A percentile compares a stretch with the other conserved stretches of the same genome.
Evolutionary conservation across 2,797 vertebrate species (phyloP).

Genomic region (Alauda arvensis): DNA sequence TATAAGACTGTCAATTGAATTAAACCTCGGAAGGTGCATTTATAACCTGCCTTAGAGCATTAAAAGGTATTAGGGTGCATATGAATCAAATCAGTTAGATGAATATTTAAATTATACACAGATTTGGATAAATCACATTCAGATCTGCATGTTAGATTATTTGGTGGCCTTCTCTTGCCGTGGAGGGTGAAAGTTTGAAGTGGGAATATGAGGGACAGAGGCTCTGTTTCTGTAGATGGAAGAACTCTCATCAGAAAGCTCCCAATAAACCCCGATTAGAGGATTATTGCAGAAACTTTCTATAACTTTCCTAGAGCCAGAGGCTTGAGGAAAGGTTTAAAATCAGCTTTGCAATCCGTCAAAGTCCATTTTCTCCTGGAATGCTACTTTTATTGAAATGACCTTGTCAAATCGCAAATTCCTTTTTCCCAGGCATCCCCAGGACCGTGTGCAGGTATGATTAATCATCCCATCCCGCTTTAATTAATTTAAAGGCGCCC

Average conservation of each 20-base stretch:
- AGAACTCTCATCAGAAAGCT: neutral
- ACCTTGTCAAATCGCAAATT: constrained; percentile 39
- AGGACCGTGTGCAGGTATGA: constrained; percentile 15
- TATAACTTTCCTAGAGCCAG: constrained; percentile 25
- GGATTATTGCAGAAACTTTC: neutral
- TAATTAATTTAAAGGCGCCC: constrained; percentile 33
- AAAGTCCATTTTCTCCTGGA: constrained; percentile 30
- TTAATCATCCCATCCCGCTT: constrained; percentile 22
- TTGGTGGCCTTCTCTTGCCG: neutral
- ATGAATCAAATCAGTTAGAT: constrained; percentile 68
- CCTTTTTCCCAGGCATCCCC: constrained; percentile 20
- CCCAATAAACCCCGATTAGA: neutral
- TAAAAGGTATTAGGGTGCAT: constrained; percentile 69
- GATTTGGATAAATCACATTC: constrained; percentile 69
- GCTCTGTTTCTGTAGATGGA: neutral
- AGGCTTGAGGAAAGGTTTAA: constrained; percentile 51
- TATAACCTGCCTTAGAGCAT: constrained; percentile 70
- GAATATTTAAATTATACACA: constrained; percentile 74
- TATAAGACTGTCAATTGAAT: constrained; percentile 75
- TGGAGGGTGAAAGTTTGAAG: neutral
- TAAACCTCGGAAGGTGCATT: constrained; percentile 73
- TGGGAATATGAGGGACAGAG: neutral
- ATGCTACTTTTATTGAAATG: constrained; percentile 44
- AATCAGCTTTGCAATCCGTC: constrained; percentile 27
- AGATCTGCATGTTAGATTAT: constrained; percentile 40